A percentile compares a stretch with the other conserved stretches of the same genome.
Conservation (phyloP, 2,113 vertebrate species). For the Malurus cyaneus region DNA sequence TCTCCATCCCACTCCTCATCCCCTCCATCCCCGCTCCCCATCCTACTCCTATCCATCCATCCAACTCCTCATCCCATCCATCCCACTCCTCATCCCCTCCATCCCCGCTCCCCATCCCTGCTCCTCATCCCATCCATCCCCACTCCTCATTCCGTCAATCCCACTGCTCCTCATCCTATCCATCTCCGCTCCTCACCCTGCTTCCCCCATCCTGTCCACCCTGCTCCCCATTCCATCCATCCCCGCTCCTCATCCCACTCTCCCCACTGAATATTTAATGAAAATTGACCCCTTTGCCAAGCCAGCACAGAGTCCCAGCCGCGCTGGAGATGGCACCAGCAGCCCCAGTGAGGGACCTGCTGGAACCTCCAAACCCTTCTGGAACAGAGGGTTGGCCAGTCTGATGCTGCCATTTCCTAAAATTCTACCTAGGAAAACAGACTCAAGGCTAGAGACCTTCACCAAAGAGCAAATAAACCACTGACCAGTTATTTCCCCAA, state of each 20-base stretch:
- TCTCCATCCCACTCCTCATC: too few species aligned
- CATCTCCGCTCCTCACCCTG: too few species aligned
- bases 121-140: too few species aligned
- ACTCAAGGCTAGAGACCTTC: not conserved
- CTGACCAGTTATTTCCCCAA: too few species aligned
- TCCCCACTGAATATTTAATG: rapidly evolving
- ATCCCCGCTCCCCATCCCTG: too few species aligned
- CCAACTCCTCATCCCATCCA: not conserved
- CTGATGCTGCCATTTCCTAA: not conserved
- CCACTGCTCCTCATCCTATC: too few species aligned
- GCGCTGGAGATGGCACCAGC: not conserved
- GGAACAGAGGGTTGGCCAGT: rapidly evolving
- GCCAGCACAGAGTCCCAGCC: rapidly evolving
- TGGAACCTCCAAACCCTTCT: not conserved
- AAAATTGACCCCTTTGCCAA: rapidly evolving
- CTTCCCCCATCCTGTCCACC: too few species aligned
- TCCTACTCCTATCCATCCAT: too few species aligned
- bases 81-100: not conserved
- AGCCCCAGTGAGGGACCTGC: not conserved
- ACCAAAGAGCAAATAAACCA: not conserved
- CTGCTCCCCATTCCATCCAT: too few species aligned
- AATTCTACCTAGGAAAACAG: too few species aligned
- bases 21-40: too few species aligned
- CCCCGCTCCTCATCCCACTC: not conserved
- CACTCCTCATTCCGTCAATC: too few species aligned